Base-by-base conservation (phyloP, 2,113 vertebrate species). In the Theropithecus gelada region DNA sequence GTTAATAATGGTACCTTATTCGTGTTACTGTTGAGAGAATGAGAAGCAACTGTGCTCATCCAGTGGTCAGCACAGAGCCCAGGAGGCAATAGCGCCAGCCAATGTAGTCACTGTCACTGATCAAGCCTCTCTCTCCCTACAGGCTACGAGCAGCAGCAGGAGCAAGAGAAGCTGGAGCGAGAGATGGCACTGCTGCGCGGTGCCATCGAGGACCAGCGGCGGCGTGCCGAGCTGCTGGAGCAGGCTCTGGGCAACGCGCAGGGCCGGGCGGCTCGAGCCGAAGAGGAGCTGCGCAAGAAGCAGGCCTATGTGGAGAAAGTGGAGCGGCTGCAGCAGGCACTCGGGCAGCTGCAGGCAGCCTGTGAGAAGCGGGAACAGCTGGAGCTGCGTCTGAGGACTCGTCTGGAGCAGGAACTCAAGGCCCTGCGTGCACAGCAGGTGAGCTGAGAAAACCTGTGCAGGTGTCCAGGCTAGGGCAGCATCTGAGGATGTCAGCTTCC, bases 351-450 rank as follows among this genome's bases (percentile, higher is more conserved):
- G 97, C 99, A 99, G 98, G 99, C 99, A 0, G 99, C 99, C 35
- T 99, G 99, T 0, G 99, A 99, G 98, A 99, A 99, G 98, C 98
- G 99, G 5, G 99, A 99, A 96, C 98, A 99, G 78, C 98, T 99
- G 48, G 99, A 99, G 98, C 98, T 99, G 86, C 99, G 99, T 48
- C 99, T 99, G 83, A 99, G 99, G 38, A 99, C 99, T 0, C 99
- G 99, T 66, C 98, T 99, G 83, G 99, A 99, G 99, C 99, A 99
- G 98, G 99, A 99, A 88, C 99, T 99, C 98, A 99, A 99, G 98
- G 99, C 99, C 88, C 98, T 99, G 93, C 98, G 99, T 72, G 99
- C 99, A 4, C 99, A 99, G 89, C 99, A 99, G 99, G 99, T 99
- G 93, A 97, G 98, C 80, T 10, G 2, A 4, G 45, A 40, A 40